Percentiles rank a stretch among this genome's conserved stretches.
Evolutionary conservation across 2,113 vertebrate species (phyloP).

Genomic region (Microcebus jonahi): DNA sequence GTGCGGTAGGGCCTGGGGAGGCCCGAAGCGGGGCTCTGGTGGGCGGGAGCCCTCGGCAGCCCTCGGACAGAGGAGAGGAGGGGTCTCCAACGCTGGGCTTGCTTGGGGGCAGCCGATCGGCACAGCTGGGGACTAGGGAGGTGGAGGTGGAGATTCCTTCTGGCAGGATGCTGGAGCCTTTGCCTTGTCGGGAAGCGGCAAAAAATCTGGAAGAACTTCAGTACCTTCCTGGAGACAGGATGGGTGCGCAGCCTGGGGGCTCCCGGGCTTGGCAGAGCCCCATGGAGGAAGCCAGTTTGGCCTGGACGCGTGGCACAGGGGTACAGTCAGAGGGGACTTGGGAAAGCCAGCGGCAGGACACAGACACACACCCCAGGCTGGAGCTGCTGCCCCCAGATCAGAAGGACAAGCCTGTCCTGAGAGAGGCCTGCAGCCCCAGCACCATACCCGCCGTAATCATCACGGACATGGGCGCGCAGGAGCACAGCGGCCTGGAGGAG

Average conservation of each 20-base stretch:
- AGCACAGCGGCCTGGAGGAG: slow-evolving; percentile 81
- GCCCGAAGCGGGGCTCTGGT: neutral
- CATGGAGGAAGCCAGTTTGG: neutral
- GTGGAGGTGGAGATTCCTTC: neutral
- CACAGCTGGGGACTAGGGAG: neutral
- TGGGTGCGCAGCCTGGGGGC: neutral
- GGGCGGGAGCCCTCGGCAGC: rapidly evolving
- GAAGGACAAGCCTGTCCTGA: neutral
- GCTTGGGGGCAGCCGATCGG: neutral
- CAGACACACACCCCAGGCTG: neutral
- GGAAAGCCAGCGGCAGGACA: slow-evolving; percentile 47
- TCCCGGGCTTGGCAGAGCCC: slow-evolving; percentile 19
- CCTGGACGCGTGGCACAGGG: neutral
- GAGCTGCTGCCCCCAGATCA: slow-evolving; percentile 31
- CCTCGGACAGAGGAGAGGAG: neutral
- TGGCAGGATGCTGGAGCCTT: neutral
- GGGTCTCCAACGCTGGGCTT: neutral
- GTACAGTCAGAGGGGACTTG: neutral
- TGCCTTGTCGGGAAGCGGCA: neutral
- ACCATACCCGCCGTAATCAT: slow-evolving; percentile 93
- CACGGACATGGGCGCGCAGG: slow-evolving; percentile 91
- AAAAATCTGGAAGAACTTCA: slow-evolving; percentile 24
- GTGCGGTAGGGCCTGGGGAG: rapidly evolving
- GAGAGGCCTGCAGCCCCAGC: slow-evolving; percentile 53
- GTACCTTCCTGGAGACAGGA: neutral